Percentiles rank a stretch among this genome's conserved stretches.
Evolutionary conservation across 2,113 vertebrate genomes (phyloP).

Genomic region (Corythornis cristatus): DNA sequence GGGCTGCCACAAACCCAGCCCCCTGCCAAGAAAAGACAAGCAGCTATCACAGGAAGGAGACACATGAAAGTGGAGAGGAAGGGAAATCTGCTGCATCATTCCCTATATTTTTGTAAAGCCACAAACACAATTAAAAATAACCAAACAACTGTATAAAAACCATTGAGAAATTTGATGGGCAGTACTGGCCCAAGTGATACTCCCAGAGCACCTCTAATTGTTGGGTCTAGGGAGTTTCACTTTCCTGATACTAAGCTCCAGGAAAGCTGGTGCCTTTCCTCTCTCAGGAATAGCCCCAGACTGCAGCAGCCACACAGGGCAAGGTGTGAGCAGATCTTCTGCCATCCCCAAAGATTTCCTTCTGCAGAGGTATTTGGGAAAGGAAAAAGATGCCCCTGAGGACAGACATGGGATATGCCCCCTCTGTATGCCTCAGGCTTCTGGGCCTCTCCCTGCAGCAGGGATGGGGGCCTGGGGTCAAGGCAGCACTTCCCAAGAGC

Average conservation of each 20-base stretch:
- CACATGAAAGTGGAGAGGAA: background rate
- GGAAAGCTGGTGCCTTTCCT: background rate
- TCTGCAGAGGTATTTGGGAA: background rate
- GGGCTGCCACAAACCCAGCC: background rate
- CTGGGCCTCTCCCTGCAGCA: background rate
- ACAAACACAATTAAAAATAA: constrained; percentile 60
- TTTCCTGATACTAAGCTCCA: background rate
- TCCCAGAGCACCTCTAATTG: constrained; percentile 20
- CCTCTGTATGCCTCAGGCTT: background rate
- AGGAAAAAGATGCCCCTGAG: background rate
- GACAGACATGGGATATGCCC: background rate
- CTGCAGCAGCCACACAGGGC: background rate
- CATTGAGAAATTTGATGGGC: background rate
- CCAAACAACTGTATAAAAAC: constrained; percentile 42
- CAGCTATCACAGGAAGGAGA: background rate
- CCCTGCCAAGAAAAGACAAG: background rate
- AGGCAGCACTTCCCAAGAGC: background rate
- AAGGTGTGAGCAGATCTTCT: background rate
- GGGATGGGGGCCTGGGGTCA: background rate
- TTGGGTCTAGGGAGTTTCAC: background rate
- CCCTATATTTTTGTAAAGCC: constrained; percentile 55
- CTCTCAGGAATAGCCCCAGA: background rate
- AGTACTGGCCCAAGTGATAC: background rate
- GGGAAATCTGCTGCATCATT: constrained; percentile 33
- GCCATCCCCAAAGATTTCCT: background rate